Evolutionary conservation across 2,888 invertebrate species (phyloP), one percentile per base, ranked within the genome.

Genomic region (Microctonus hyperodae): DNA sequence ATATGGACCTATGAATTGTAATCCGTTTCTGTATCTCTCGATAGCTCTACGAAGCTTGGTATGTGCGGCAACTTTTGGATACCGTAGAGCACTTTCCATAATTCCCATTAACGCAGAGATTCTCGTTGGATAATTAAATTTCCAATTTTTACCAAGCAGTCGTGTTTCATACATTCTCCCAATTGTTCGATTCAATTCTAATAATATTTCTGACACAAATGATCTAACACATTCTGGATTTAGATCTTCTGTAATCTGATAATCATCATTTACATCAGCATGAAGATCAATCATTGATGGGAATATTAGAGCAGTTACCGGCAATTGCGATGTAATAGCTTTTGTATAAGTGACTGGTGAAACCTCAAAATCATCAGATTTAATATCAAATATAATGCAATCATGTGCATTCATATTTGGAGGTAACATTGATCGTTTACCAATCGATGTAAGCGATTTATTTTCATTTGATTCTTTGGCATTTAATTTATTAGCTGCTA

Each of bases 41-140:
- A n/a, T 2, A 69, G 22, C 35, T 56, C 6, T 16, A 9, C 44
- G 44, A 1, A 44, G 20, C 44, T 7, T 35, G 9, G 9, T 0
- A 7, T 68, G 22, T 6, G 11, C 9, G 9, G 11, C 22, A n/a
- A 73, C 64, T 28, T 57, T 40, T 10, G 62, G 57, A 68, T 67
- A 6, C 1, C 9, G 37, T 11, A 31, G 23, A 11, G 71, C 73
- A 7, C 65, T 64, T 16, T 57, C 64, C 5, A 75, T 50, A 28
- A 75, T 5, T 1, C 37, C 62, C 10, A 60, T 10, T 0, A 74
- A 5, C 10, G 75, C 57, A 7, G 75, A 68, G n/a, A 73, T 44
- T 28, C 59, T 64, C 5, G 74, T 75, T 3, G 72, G 64, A 63
- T 67, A 74, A 22, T n/a, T 13, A 4, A 6, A 25, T 16, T 7